Conservation (phyloP, 2,113 vertebrate species). For the Ondatra zibethicus region DNA sequence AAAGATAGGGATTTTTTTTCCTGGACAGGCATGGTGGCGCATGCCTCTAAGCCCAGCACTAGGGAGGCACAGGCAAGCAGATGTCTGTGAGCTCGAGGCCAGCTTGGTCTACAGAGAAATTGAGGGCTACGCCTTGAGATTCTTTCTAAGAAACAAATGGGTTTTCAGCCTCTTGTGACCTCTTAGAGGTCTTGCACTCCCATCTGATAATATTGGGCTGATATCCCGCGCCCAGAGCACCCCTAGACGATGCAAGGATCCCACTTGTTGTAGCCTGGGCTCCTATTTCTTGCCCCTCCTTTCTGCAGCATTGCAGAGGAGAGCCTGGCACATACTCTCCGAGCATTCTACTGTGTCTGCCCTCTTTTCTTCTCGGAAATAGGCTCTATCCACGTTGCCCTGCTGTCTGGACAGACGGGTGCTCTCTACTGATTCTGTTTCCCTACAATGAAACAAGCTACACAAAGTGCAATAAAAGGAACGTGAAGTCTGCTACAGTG, state of each 20-base stretch:
- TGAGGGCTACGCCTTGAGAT: not conserved
- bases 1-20: not conserved
- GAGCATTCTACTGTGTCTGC: not conserved
- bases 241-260: rapidly evolving
- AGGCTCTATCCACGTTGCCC: no score
- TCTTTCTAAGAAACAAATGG: not conserved
- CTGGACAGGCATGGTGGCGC: not conserved
- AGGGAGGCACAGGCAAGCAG: not conserved
- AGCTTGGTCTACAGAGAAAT: not conserved
- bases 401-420: no score
- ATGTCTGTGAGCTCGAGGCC: not conserved
- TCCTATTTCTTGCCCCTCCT: not conserved
- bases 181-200: not conserved
- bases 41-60: not conserved
- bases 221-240: no score
- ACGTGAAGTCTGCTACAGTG: not conserved
- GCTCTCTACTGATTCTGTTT: not conserved
- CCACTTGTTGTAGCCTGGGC: not conserved
- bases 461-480: not conserved
- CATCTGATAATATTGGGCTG: not conserved
- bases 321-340: not conserved
- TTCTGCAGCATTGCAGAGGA: not conserved
- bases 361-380: not conserved
- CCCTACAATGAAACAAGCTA: not conserved
- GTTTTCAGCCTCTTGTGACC: not conserved